Conservation (phyloP, 1,140 invertebrate species). For the Holotrichia oblita region DNA sequence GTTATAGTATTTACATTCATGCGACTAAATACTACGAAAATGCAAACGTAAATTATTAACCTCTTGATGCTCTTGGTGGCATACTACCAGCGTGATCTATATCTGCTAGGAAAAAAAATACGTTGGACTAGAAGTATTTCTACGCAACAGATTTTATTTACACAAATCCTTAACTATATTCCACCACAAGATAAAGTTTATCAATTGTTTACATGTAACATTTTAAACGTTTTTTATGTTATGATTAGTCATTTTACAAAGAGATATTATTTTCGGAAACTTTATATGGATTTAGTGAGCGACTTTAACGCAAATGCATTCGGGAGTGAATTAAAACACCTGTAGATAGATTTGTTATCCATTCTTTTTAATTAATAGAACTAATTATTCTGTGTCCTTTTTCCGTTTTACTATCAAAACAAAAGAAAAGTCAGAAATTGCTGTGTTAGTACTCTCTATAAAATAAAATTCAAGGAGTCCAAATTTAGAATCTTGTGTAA, state of each 20-base stretch:
- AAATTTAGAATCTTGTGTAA: too few relatives aligned
- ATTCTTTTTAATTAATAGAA: too few relatives aligned
- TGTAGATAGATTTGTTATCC: too few relatives aligned
- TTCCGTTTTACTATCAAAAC: too few relatives aligned
- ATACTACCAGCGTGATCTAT: background rate
- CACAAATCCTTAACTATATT: slow-evolving; percentile 1
- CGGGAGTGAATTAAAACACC: background rate
- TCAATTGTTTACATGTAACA: slow-evolving; percentile 17
- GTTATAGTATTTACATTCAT: background rate
- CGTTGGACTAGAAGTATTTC: background rate
- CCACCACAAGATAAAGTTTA: background rate
- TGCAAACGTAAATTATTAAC: background rate
- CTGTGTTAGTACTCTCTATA: too few relatives aligned
- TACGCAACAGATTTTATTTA: background rate
- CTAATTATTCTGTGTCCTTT: background rate
- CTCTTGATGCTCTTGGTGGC: background rate
- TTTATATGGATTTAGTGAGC: background rate
- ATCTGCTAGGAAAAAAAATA: background rate
- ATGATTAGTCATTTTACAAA: background rate
- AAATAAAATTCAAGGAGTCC: too few relatives aligned
- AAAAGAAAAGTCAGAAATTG: too few relatives aligned
- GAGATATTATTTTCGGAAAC: background rate
- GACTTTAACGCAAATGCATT: background rate
- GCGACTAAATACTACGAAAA: background rate
- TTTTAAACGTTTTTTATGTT: background rate